Evolutionary conservation across 2,797 vertebrate species (phyloP).

Genomic region (Lagodon rhomboides): DNA sequence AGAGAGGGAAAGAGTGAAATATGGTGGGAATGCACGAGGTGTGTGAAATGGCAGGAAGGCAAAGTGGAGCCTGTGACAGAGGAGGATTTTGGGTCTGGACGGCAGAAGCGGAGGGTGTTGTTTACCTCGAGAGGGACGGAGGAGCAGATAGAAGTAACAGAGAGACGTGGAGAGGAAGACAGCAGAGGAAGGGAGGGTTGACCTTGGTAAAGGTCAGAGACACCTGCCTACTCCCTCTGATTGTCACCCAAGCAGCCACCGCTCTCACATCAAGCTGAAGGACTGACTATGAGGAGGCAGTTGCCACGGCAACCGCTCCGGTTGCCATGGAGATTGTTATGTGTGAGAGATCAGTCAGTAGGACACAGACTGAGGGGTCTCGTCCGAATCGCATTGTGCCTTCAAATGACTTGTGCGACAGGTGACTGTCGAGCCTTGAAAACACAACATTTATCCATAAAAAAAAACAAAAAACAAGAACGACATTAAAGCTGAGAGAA

Average conservation of each 20-base stretch:
- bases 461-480: neutral
- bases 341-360: slow-evolving; percentile 89
- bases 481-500: slow-evolving; percentile 24
- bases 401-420: slow-evolving; percentile 59
- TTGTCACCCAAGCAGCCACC: slow-evolving; percentile 87
- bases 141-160: slow-evolving; percentile 47
- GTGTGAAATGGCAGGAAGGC: slow-evolving; percentile 29
- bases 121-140: slow-evolving; percentile 63
- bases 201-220: slow-evolving; percentile 90
- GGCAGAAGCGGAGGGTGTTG: slow-evolving; percentile 51
- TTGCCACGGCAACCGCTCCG: slow-evolving; percentile 86
- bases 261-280: slow-evolving; percentile 85
- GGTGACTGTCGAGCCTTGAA: slow-evolving; percentile 14
- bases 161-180: slow-evolving; percentile 47
- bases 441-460: slow-evolving; percentile 7
- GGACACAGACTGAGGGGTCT: slow-evolving; percentile 83
- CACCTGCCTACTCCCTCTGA: slow-evolving; percentile 86
- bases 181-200: slow-evolving; percentile 71
- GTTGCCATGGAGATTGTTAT: slow-evolving; percentile 90
- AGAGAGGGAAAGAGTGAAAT: slow-evolving; percentile 22
- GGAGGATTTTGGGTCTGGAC: slow-evolving; percentile 45
- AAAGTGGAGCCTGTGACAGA: slow-evolving; percentile 41
- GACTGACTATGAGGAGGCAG: slow-evolving; percentile 88
- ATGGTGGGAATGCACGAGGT: slow-evolving; percentile 28
- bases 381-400: slow-evolving; percentile 71